Base-by-base conservation (phyloP, 2,797 vertebrate species). In the Darevskia mixta region DNA sequence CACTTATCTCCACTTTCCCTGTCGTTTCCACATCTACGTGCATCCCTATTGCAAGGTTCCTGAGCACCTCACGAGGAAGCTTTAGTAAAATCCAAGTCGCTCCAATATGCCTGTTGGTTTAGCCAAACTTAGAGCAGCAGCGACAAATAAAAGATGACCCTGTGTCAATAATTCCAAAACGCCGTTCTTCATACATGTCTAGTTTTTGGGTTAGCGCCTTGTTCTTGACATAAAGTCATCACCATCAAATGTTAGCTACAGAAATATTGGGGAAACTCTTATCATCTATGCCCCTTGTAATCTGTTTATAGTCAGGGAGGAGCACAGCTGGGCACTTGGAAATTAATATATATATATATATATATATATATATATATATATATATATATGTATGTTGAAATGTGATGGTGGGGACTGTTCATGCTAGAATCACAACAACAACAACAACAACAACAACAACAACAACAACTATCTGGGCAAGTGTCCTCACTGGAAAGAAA, bases 271-370 rank as follows among this genome's bases (percentile, higher is more conserved):
- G 27, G 32, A 89, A 61, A 81, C 27, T 32, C 20, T 25, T 87
- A 0, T 66, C 76, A 84, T 84, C 87, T 84, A 64, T 10, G 45
- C 29, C 0, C 0, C 17, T 64, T 3, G 0, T 1, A 32, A 86
- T 84, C 77, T 3, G n/a, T 86, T 13, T 64, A 75, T 35, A 91
- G n/a, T 0, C 3, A 71, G 55, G 25, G 85, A 66, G 91, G 79
- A 25, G 3, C 27, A 82, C 15, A 84, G 64, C 23, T 88, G 78
- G 45, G 27, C 89, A 72, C 0, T 86, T 41, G 23, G 79, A 88
- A 90, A 92, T 92, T 91, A 45, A 58, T 35, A 35, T 35, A 41
- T 41, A 41, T 38, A 35, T 35, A 35, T 35, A 35, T 35, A 35
- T 35, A 35, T 35, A 35, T 35, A 35, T 35, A 35, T 35, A 35